Conservation (phyloP, 2,113 vertebrate genomes). For the Myodes glareolus region DNA sequence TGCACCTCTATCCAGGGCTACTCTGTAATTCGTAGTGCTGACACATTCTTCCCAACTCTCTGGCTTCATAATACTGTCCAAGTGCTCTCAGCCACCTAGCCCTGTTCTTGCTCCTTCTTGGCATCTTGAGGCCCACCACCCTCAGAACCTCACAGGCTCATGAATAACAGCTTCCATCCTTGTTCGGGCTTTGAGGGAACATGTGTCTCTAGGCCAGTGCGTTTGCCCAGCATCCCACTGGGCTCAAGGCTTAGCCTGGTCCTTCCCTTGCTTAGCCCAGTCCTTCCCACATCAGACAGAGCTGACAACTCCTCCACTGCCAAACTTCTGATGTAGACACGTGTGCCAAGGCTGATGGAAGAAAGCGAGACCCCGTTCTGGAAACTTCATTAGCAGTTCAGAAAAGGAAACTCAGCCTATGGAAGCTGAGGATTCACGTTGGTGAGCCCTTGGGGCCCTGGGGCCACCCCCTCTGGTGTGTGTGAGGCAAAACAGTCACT, state of each 20-base stretch:
- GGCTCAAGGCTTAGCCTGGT: background rate
- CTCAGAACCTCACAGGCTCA: background rate
- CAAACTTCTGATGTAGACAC: background rate
- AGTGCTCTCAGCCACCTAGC: background rate
- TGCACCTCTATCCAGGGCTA: accelerated
- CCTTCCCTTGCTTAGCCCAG: background rate
- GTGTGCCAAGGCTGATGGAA: background rate
- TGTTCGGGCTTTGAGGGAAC: background rate
- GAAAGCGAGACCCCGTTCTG: background rate
- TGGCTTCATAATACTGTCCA: background rate
- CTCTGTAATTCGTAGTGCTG: background rate
- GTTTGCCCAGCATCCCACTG: background rate
- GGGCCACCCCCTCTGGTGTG: background rate
- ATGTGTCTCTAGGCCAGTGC: background rate
- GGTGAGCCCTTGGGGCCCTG: background rate
- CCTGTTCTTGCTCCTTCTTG: background rate
- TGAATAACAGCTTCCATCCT: too few species aligned
- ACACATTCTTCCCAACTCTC: background rate
- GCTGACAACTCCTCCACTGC: background rate
- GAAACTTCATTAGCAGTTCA: background rate
- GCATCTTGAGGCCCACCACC: background rate
- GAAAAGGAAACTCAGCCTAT: background rate
- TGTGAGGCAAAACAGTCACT: background rate
- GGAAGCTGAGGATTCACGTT: background rate
- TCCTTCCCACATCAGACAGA: background rate